Conservation (phyloP, 2,888 invertebrate species). For the Aspidapion aeneum region DNA sequence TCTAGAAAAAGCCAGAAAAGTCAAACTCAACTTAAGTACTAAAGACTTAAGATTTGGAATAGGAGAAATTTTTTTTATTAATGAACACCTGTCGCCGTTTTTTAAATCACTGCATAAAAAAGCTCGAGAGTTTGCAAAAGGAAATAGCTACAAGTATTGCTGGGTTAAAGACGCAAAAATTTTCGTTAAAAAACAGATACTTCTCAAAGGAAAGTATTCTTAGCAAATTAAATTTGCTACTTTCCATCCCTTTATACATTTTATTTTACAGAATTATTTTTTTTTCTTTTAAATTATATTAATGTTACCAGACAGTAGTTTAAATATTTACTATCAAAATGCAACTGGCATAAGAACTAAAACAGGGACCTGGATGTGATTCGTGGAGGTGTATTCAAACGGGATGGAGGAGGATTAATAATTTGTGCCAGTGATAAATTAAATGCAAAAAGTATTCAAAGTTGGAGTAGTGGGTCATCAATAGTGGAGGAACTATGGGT, state of each 20-base stretch:
- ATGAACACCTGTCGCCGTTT: neutral
- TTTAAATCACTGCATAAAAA: conserved; percentile 1
- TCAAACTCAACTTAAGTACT: neutral
- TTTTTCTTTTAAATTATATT: neutral
- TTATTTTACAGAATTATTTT: neutral
- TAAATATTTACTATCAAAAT: conserved; percentile 4
- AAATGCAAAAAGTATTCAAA: neutral
- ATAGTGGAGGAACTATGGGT: neutral
- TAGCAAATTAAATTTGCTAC: neutral
- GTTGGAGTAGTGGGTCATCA: neutral
- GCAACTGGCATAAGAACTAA: neutral
- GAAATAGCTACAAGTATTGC: neutral
- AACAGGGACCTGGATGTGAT: neutral
- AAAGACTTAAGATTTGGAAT: neutral
- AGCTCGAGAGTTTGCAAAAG: neutral
- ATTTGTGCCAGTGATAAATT: neutral
- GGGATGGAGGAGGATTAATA: neutral
- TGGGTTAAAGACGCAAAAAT: conserved; percentile 1
- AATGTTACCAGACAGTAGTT: neutral
- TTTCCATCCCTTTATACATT: neutral
- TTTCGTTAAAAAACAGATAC: conserved; percentile 1
- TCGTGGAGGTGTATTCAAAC: neutral
- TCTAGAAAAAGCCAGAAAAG: neutral
- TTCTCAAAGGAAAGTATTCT: neutral
- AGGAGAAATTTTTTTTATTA: neutral